Conservation (phyloP, 2,888 invertebrate species). For the Erebia aethiops region DNA sequence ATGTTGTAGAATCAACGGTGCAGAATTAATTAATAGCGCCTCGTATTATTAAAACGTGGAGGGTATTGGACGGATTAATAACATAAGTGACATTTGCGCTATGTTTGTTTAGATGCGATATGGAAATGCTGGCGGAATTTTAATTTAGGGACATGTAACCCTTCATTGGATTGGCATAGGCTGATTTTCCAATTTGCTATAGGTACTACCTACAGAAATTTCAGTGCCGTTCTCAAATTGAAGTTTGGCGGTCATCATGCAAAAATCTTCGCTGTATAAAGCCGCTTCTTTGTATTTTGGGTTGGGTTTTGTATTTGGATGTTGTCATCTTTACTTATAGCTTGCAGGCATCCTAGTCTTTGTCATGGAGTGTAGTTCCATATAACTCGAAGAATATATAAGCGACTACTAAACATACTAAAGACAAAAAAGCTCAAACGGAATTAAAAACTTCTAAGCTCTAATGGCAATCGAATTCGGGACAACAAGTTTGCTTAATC, state of each 20-base stretch:
- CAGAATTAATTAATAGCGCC: constrained; percentile 78
- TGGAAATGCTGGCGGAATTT: constrained; percentile 18
- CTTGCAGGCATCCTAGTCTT: no score
- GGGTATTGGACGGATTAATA: constrained; percentile 64
- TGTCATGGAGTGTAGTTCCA: no score
- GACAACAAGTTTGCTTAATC: not conserved
- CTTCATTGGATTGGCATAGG: not conserved
- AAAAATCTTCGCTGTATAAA: no score
- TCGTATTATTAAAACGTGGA: constrained; percentile 69
- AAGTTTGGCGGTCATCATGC: no score
- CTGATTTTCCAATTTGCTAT: not conserved
- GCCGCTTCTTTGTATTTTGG: no score
- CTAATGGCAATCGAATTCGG: not conserved
- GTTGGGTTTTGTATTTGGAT: no score
- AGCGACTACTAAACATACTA: no score
- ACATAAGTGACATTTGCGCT: constrained; percentile 35
- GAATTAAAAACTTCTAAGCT: not conserved
- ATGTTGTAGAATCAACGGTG: constrained; percentile 60
- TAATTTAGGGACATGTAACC: constrained; percentile 9
- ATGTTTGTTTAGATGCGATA: constrained; percentile 30
- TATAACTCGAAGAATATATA: no score
- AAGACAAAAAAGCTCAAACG: no score
- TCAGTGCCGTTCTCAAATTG: not conserved
- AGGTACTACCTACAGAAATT: no score
- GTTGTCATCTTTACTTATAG: no score